phyloP scores from a whole-genome alignment of 1,140 invertebrate species.

The Dendrolimus punctatus region DNA sequence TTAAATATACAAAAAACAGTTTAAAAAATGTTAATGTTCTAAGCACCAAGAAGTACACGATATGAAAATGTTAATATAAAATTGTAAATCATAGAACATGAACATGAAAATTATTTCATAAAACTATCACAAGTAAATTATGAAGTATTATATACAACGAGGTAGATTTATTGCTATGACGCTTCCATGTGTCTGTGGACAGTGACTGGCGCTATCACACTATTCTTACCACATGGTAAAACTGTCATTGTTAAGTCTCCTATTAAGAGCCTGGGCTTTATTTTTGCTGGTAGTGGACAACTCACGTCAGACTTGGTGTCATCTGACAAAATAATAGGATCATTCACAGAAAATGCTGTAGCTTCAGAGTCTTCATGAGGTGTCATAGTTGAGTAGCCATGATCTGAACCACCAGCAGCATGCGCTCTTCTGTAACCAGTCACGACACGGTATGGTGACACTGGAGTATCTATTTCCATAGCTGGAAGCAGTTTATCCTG shows the following conservation, averaged over 20 bases:
- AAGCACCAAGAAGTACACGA: no score
- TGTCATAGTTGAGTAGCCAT: conserved; percentile 96
- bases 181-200: conserved; percentile 89
- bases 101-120: conserved; percentile 1
- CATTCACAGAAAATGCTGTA: conserved; percentile 80
- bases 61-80: no score
- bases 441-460: conserved; percentile 91
- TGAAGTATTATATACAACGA: conserved; percentile 41
- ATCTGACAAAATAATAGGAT: conserved; percentile 74
- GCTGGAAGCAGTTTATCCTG: conserved; percentile 75
- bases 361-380: conserved; percentile 90
- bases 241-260: conserved; percentile 60
- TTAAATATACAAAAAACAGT: no score
- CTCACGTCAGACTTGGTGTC: conserved; percentile 76
- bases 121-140: conserved; percentile 1
- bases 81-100: no score
- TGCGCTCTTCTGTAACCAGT: conserved; percentile 86
- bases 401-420: conserved; percentile 89
- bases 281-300: conserved; percentile 75
- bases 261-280: conserved; percentile 67
- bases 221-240: conserved; percentile 74
- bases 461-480: conserved; percentile 76
- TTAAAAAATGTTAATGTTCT: no score
- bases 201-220: conserved; percentile 88
- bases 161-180: conserved; percentile 60